Evolutionary conservation across 2,888 invertebrate species (phyloP), one percentile per base, ranked within the genome.

Genomic region (Tetropium fuscum): DNA sequence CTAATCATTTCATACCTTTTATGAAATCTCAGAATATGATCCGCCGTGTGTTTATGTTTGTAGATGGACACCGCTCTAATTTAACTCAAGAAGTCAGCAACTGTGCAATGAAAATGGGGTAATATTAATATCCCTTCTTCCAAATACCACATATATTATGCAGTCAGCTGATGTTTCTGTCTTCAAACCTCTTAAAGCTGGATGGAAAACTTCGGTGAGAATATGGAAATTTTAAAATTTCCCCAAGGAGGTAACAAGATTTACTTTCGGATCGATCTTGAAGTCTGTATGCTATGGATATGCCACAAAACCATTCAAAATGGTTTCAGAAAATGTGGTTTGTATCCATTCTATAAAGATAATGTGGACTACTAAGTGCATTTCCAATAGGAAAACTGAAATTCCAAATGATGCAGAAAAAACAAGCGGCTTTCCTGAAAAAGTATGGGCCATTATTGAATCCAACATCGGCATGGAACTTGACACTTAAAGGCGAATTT

Each of bases 131-230:
- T n/a, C n/a, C n/a, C n/a, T n/a, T n/a, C n/a, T n/a, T n/a, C n/a
- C n/a, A n/a, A n/a, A n/a, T n/a, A n/a, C n/a, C n/a, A n/a, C n/a
- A n/a, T n/a, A n/a, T n/a, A n/a, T n/a, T n/a, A n/a, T n/a, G n/a
- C n/a, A n/a, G n/a, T n/a, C n/a, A n/a, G n/a, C n/a, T n/a, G n/a
- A n/a, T n/a, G n/a, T n/a, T n/a, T n/a, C n/a, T n/a, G n/a, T n/a
- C n/a, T n/a, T n/a, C n/a, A n/a, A n/a, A n/a, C 66, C 71, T 45
- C 10, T 45, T 7, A 10, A 20, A 8, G 19, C 22, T 22, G 22
- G 27, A 7, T 27, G 27, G n/a, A n/a, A n/a, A n/a, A 4, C 27
- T 27, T 2, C 27, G 2, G 27, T 27, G 7, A 27, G 27, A 7
- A 27, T 2, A n/a, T 27, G 27, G 27, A 27, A 27, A 27, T 47